phyloP scores from a whole-genome alignment of 2,888 invertebrate species.

The Cryptocephalus moraei region DNA sequence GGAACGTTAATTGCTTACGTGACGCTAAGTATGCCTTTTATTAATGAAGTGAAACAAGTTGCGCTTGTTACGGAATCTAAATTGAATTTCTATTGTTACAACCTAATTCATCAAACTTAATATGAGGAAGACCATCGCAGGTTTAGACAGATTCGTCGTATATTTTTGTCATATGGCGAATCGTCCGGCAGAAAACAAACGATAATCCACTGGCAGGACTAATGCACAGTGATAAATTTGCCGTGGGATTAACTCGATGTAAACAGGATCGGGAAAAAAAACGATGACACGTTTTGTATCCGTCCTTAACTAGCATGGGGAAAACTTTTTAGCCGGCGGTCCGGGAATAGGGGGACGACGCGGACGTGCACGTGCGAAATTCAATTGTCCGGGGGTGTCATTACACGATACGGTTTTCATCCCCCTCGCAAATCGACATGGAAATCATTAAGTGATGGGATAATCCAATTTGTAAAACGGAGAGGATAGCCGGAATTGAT shows the following conservation, averaged over 20 bases:
- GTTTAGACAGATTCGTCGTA: too few relatives aligned
- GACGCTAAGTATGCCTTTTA: too few relatives aligned
- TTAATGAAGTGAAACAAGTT: too few relatives aligned
- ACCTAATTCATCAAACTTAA: too few relatives aligned
- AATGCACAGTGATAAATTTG: constrained; percentile 18
- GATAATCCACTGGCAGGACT: constrained; percentile 8
- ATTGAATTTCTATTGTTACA: too few relatives aligned
- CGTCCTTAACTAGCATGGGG: constrained; percentile 5
- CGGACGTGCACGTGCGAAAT: constrained; percentile 25
- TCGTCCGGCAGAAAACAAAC: too few relatives aligned
- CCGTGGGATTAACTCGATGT: constrained; percentile 14
- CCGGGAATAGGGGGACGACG: constrained; percentile 1
- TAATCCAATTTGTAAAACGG: constrained; percentile 17
- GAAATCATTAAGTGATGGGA: constrained; percentile 14
- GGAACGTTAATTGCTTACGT: too few relatives aligned
- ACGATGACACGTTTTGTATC: constrained; percentile 8
- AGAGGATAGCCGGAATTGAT: constrained; percentile 4
- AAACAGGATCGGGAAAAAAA: constrained; percentile 15
- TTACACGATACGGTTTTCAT: constrained; percentile 18
- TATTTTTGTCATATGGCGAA: too few relatives aligned
- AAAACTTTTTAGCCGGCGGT: constrained; percentile 1
- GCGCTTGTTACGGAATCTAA: too few relatives aligned
- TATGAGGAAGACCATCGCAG: too few relatives aligned
- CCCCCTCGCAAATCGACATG: constrained; percentile 14
- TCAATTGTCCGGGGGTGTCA: constrained; percentile 33